A percentile compares a stretch with the other conserved stretches of the same genome.
These are phyloP conservation scores for Montipora efflorescens DNA, from an alignment of 64 coral and sea anemone genomes.

Conservation along the genomic window DNA sequence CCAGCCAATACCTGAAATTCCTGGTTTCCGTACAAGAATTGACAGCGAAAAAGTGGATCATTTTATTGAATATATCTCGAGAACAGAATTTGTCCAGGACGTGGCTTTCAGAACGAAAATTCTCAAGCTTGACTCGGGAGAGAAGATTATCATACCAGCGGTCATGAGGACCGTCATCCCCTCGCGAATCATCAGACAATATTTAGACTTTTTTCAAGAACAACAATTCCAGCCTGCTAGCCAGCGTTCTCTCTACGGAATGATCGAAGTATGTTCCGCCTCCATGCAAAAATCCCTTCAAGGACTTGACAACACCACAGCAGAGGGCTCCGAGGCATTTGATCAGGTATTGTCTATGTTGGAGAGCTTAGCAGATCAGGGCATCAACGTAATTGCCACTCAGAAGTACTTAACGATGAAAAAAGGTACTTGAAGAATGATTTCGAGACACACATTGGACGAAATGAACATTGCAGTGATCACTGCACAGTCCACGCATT, in stretches of 20 bases:
- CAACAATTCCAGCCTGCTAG: slow-evolving; percentile 42
- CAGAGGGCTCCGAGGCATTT: slow-evolving; percentile 66
- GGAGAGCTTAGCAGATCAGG: neutral
- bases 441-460: neutral
- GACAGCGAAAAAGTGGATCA: neutral
- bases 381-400: neutral
- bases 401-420: neutral
- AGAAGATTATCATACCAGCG: slow-evolving; percentile 43
- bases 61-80: slow-evolving; percentile 39
- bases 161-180: slow-evolving; percentile 62
- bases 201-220: slow-evolving; percentile 45
- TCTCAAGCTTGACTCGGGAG: too few relatives aligned
- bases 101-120: slow-evolving; percentile 42
- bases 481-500: neutral
- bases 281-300: slow-evolving; percentile 66
- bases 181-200: slow-evolving; percentile 46
- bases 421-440: neutral
- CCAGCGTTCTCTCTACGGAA: slow-evolving; percentile 38
- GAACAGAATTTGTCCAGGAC: slow-evolving; percentile 31
- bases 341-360: slow-evolving; percentile 7
- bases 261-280: slow-evolving; percentile 60
- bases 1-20: neutral
- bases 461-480: neutral
- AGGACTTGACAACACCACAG: slow-evolving; percentile 74
- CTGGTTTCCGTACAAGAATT: neutral